Base-by-base conservation (phyloP, 2,113 vertebrate genomes). In the Proterorhinus semilunaris region DNA sequence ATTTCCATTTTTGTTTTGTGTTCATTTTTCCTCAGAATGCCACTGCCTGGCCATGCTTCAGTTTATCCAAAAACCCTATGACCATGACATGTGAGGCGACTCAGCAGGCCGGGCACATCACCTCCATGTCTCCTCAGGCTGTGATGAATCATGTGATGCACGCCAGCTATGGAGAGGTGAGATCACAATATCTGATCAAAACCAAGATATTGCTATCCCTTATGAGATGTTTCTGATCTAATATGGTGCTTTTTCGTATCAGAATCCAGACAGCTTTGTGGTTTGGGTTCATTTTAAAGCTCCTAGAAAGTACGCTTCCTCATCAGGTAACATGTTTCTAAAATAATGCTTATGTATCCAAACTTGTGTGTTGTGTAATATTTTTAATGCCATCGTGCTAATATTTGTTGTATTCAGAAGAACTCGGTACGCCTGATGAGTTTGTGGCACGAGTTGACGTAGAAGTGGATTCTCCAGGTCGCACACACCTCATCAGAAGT, bases 221-320 rank as follows among this genome's bases (percentile, higher is more conserved):
- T 48, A 7, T 63, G 44, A 16, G 46, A 63, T 17, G 17, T 48
- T 46, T 62, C 44, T 62, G 43, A 61, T 63, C n/a, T 48, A 21
- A 46, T 21, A 47, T 63, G 6, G 21, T 48, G 10, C n/a, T 65
- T 70, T 42, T 13, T 51, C 43, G 0, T 75, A 64, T 62, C 77
- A 98, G 97, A 95, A 94, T 89, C 92, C 93, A 76, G 95, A 95
- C 80, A 91, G 85, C 87, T 89, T 98, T 80, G 86, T 92, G 59
- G 88, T 96, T 71, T 98, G 98, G 97, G 90, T 98, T 89, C 86
- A 95, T 68, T 99, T 98, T 81, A 95, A 91, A 74, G 94, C 95
- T 55, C 96, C 96, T 68, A 93, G 93, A 82, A 96, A 94, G 72
- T 92, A 87, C 79, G 80, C 79, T 10, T 51, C 88, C 58, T 80